A percentile compares a stretch with the other conserved stretches of the same genome.
These are phyloP conservation scores for Capitella teleta DNA, from an alignment of 1,140 invertebrate genomes.

Conservation along the genomic window DNA sequence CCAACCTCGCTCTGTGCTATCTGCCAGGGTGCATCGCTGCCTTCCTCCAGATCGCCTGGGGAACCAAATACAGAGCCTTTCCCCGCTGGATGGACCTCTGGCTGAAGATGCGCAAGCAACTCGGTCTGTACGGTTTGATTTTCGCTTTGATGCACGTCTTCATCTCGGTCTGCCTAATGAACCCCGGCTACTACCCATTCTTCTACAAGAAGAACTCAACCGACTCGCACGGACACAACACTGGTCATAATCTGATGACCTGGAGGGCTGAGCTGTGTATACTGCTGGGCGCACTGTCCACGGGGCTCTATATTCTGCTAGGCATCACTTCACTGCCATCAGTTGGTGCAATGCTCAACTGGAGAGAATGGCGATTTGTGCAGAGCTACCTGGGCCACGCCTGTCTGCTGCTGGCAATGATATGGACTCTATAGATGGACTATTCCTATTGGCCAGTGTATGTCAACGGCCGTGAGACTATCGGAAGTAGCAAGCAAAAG, in stretches of 20 bases:
- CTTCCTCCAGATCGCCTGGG: conserved; percentile 26
- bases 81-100: conserved; percentile 29
- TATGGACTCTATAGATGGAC: no score
- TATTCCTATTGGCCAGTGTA: no score
- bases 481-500: no score
- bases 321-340: conserved; percentile 29
- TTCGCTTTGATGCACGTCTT: conserved; percentile 25
- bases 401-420: conserved; percentile 19
- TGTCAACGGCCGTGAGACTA: no score
- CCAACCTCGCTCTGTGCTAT: conserved; percentile 28
- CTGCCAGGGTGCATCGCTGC: conserved; percentile 26
- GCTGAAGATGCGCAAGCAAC: conserved; percentile 27
- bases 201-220: no score
- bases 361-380: conserved; percentile 31
- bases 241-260: no score
- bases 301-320: conserved; percentile 22
- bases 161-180: conserved; percentile 26
- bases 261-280: conserved; percentile 23
- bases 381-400: conserved; percentile 29
- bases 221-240: no score
- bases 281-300: conserved; percentile 22
- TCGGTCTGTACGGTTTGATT: conserved; percentile 27
- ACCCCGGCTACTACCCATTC: conserved; percentile 26
- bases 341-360: conserved; percentile 26
- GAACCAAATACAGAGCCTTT: conserved; percentile 30